phyloP scores from a whole-genome alignment of 2,888 invertebrate species.

The Trachelus tabidus region DNA sequence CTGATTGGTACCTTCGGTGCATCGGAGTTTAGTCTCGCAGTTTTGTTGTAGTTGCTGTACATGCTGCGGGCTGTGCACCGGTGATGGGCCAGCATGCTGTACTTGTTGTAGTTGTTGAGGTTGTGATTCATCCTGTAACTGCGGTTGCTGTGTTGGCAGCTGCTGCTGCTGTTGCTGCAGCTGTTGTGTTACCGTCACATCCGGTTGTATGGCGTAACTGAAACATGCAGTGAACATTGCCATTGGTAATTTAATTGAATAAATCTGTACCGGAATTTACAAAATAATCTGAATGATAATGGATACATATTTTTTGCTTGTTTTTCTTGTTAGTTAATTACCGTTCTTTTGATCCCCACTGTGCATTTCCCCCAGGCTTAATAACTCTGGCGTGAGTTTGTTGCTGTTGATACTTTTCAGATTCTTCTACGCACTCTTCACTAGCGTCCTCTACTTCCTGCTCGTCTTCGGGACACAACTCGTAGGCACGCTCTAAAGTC shows the following conservation, averaged over 20 bases:
- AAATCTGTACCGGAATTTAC: not conserved
- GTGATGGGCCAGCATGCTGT: slow-evolving; percentile 43
- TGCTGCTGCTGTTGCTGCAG: slow-evolving; percentile 27
- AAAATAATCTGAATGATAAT: not conserved
- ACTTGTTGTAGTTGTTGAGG: slow-evolving; percentile 39
- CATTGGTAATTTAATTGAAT: not conserved
- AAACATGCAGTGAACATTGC: not conserved
- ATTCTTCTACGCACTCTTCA: slow-evolving; percentile 31
- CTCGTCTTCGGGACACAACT: slow-evolving; percentile 79
- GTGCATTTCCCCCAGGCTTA: slow-evolving; percentile 17
- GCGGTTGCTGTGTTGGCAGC: slow-evolving; percentile 28
- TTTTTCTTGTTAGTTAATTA: slow-evolving; percentile 4
- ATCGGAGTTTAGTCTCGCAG: not conserved
- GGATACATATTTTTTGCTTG: not conserved
- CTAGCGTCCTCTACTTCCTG: slow-evolving; percentile 44
- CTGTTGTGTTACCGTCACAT: slow-evolving; percentile 32
- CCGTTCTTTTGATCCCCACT: slow-evolving; percentile 21
- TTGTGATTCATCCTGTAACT: slow-evolving; percentile 13
- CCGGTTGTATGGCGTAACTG: slow-evolving; percentile 23
- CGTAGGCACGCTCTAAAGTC: slow-evolving; percentile 83
- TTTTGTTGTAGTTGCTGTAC: not conserved
- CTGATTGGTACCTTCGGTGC: slow-evolving; percentile 45
- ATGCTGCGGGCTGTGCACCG: slow-evolving; percentile 46
- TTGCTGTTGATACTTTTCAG: slow-evolving; percentile 16
- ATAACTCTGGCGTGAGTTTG: slow-evolving; percentile 5